A percentile compares a stretch with the other conserved stretches of the same genome.
Evolutionary conservation across 2,888 invertebrate species (phyloP).

Genomic region (Lepidocyrtinus sp.): DNA sequence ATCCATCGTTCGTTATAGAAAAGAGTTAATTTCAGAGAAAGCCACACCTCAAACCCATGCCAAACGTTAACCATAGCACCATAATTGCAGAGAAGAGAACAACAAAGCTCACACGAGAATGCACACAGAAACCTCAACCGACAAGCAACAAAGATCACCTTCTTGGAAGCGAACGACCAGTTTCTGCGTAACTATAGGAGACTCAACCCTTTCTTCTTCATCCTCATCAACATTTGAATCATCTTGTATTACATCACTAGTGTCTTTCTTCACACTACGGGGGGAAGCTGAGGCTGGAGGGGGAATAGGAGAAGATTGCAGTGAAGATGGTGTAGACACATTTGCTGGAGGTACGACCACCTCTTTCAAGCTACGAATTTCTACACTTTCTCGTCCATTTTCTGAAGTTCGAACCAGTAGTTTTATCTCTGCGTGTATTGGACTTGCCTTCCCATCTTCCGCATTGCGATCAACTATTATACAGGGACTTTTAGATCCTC

Average conservation of each 20-base stretch:
- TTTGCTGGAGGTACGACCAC: constrained; percentile 69
- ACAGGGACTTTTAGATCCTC: constrained; percentile 51
- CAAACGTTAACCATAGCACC: no score
- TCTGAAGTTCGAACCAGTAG: constrained; percentile 75
- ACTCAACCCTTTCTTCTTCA: constrained; percentile 61
- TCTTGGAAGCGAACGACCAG: constrained; percentile 69
- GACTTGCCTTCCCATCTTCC: constrained; percentile 66
- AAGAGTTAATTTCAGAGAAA: no score
- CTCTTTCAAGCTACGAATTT: constrained; percentile 74
- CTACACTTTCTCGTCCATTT: constrained; percentile 74
- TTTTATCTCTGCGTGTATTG: constrained; percentile 74
- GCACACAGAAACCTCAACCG: constrained; percentile 24
- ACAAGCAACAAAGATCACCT: constrained; percentile 54
- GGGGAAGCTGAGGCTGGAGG: constrained; percentile 37
- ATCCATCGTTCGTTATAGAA: no score
- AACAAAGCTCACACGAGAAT: constrained; percentile 18
- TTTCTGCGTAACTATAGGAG: constrained; percentile 69
- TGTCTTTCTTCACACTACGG: neutral
- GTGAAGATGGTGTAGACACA: constrained; percentile 9
- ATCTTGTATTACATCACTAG: constrained; percentile 67
- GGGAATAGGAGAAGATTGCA: constrained; percentile 18
- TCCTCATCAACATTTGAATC: constrained; percentile 62
- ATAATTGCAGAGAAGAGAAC: neutral
- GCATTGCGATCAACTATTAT: constrained; percentile 37
- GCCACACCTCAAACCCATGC: no score